Conservation (phyloP, 2,888 invertebrate genomes). For the Luperina testacea region DNA sequence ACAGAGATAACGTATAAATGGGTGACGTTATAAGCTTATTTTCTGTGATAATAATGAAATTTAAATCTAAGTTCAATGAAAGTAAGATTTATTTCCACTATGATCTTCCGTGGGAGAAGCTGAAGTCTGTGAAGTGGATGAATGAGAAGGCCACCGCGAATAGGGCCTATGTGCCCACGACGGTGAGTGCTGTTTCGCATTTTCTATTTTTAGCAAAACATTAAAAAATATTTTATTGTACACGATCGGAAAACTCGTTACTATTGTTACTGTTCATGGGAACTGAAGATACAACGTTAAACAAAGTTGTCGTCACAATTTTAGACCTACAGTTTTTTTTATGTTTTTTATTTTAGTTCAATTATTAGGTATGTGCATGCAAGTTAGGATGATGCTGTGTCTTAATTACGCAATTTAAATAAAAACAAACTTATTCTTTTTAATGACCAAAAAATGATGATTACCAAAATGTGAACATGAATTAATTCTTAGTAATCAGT, state of each 20-base stretch:
- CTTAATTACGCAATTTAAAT: neutral
- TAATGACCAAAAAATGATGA: too few relatives aligned
- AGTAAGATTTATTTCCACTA: slow-evolving; percentile 86
- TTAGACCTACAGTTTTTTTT: neutral
- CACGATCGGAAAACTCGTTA: neutral
- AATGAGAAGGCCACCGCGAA: slow-evolving; percentile 93
- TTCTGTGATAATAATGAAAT: slow-evolving; percentile 89
- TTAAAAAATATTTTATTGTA: slow-evolving; percentile 19
- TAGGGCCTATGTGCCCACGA: slow-evolving; percentile 96
- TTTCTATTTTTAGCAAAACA: slow-evolving; percentile 36
- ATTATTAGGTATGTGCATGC: neutral
- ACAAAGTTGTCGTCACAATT: slow-evolving; percentile 1
- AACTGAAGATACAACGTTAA: neutral
- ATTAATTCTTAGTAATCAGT: neutral
- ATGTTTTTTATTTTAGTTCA: neutral
- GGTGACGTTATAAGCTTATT: slow-evolving; percentile 88
- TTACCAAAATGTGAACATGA: too few relatives aligned
- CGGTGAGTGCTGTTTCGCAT: slow-evolving; percentile 79
- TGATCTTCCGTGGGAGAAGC: slow-evolving; percentile 86
- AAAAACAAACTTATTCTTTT: neutral
- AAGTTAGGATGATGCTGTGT: too few relatives aligned
- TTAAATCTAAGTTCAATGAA: slow-evolving; percentile 88
- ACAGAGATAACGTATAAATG: slow-evolving; percentile 78
- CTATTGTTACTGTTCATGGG: slow-evolving; percentile 18
- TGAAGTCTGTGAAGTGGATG: slow-evolving; percentile 93